These are phyloP conservation scores for Pangasius larnaudii DNA, from an alignment of 2,797 vertebrate species.

Conservation along the genomic window DNA sequence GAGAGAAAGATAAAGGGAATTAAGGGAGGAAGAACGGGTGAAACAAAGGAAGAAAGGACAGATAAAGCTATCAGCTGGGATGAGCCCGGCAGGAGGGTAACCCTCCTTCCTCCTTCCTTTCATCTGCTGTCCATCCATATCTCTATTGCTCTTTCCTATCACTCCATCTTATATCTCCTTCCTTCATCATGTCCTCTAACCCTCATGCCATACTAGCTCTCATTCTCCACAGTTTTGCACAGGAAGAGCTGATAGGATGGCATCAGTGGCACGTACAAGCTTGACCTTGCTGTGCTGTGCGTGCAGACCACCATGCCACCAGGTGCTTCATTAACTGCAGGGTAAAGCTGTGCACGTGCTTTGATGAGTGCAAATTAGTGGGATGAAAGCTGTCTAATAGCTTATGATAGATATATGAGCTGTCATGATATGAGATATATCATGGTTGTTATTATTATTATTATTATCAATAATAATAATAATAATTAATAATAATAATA, in stretches of 20 bases:
- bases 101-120: slow-evolving; percentile 55
- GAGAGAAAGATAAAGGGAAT: slow-evolving; percentile 59
- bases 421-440: not conserved
- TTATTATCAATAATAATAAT: not conserved
- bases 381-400: slow-evolving; percentile 4
- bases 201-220: slow-evolving; percentile 33
- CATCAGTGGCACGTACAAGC: not conserved
- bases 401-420: not conserved
- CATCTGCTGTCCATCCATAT: slow-evolving; percentile 57
- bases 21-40: slow-evolving; percentile 57
- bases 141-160: slow-evolving; percentile 53
- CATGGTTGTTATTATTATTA: no score
- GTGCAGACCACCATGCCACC: slow-evolving; percentile 14
- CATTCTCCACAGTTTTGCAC: not conserved
- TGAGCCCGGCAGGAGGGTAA: slow-evolving; percentile 52
- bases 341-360: slow-evolving; percentile 8
- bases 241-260: slow-evolving; percentile 4
- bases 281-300: not conserved
- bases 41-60: slow-evolving; percentile 61
- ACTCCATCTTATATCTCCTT: slow-evolving; percentile 53
- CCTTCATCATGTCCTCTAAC: slow-evolving; percentile 41
- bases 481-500: not conserved
- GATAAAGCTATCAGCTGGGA: slow-evolving; percentile 57
- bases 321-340: slow-evolving; percentile 17
- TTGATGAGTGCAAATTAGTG: not conserved